Conservation (phyloP, 2,888 invertebrate genomes). For the Zootermopsis nevadensis region DNA sequence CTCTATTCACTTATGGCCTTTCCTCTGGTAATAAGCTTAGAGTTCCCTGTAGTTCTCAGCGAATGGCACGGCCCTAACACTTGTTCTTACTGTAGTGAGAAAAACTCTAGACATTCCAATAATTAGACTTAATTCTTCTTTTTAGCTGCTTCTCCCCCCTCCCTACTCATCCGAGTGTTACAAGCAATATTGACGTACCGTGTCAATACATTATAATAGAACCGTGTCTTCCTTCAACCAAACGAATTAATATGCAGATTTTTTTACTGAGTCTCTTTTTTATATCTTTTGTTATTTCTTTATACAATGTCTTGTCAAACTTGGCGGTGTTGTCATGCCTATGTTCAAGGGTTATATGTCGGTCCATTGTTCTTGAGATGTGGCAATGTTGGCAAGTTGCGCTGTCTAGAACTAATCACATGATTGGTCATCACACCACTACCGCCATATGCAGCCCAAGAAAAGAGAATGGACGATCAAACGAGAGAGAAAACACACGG, state of each 20-base stretch:
- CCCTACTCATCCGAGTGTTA: conserved; percentile 3
- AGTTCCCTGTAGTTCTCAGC: neutral
- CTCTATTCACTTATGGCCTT: conserved; percentile 23
- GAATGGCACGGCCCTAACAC: neutral
- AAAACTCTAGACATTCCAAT: conserved; percentile 38
- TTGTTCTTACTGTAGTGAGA: conserved; percentile 25
- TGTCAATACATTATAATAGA: conserved; percentile 41
- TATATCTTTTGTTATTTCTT: conserved; percentile 31
- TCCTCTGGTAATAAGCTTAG: conserved; percentile 1
- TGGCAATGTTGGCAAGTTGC: conserved; percentile 41
- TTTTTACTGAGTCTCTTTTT: conserved; percentile 25
- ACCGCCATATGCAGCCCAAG: conserved; percentile 21
- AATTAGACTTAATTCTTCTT: conserved; percentile 40
- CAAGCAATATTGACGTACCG: conserved; percentile 29
- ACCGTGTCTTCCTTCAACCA: conserved; percentile 36
- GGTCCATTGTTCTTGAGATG: conserved; percentile 39
- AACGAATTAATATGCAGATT: conserved; percentile 41
- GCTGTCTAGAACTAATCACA: conserved; percentile 45
- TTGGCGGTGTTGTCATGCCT: conserved; percentile 35
- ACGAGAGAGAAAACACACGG: neutral
- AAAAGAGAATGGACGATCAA: neutral
- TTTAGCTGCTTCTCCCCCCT: neutral
- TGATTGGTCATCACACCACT: conserved; percentile 45
- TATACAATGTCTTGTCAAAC: conserved; percentile 42
- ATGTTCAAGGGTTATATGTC: conserved; percentile 26